Conservation (phyloP, 2,888 invertebrate species). For the Elaeidobius kamerunicus region DNA sequence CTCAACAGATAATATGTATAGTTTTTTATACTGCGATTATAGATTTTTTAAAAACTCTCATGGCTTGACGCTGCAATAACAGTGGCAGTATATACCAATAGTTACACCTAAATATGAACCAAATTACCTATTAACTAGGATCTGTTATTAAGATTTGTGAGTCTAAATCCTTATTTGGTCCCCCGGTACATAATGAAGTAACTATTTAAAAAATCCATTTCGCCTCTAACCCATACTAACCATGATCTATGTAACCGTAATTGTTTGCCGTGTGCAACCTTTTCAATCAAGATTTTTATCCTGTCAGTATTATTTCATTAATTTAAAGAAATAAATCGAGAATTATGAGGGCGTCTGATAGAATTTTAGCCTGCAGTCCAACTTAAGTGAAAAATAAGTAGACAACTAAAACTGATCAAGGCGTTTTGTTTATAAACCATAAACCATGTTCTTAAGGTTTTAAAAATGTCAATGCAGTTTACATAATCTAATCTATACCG, state of each 20-base stretch:
- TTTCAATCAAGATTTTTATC: conserved; percentile 28
- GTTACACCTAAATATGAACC: too few relatives aligned
- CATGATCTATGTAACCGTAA: conserved; percentile 22
- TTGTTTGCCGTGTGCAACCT: conserved; percentile 19
- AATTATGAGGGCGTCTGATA: conserved; percentile 21
- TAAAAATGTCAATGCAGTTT: conserved; percentile 27
- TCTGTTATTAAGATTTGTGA: too few relatives aligned
- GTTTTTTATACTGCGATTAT: too few relatives aligned
- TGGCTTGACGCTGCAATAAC: too few relatives aligned
- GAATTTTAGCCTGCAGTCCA: conserved; percentile 23
- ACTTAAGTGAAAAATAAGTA: conserved; percentile 23
- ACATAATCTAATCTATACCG: conserved; percentile 21
- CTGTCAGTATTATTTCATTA: conserved; percentile 24
- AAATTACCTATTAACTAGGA: too few relatives aligned
- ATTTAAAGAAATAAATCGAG: conserved; percentile 25
- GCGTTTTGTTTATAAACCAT: conserved; percentile 28
- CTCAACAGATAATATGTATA: too few relatives aligned
- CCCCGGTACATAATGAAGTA: too few relatives aligned
- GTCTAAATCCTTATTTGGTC: too few relatives aligned
- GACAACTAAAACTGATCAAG: conserved; percentile 25
- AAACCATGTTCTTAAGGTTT: conserved; percentile 19
- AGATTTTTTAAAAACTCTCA: too few relatives aligned
- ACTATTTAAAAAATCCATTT: conserved; percentile 16
- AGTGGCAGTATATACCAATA: too few relatives aligned
- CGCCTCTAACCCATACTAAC: conserved; percentile 19